Evolutionary conservation across 2,113 vertebrate genomes (phyloP), one percentile per base, ranked within the genome.

Genomic region (Solea senegalensis): DNA sequence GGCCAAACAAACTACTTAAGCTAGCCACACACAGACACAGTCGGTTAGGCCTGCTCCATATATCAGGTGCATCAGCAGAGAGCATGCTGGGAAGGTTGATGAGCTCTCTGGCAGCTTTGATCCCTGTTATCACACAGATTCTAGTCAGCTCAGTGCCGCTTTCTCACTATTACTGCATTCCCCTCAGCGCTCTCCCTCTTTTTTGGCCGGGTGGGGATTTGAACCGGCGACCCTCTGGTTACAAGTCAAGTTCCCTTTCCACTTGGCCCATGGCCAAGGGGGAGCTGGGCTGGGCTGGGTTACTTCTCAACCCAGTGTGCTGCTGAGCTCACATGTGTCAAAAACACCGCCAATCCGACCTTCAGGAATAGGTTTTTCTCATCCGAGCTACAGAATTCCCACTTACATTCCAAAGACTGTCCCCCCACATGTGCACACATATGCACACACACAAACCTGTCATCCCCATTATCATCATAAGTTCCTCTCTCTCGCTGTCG

Each of bases 121-220:
- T 81, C 76, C 69, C 28, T 57, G 58, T 88, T 81, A 87, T 87
- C 85, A 43, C 72, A 51, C 9, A 68, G 76, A 84, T 79, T 81
- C 69, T 71, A 77, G 68, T 70, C 83, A 67, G 73, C 65, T 84
- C 78, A 71, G 81, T 58, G 14, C 52, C 9, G 62, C 72, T 70
- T 58, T 82, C 62, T 65, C 48, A 21, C 70, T 51, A 66, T 48
- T 39, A 1, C 69, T 51, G 64, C 80, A 83, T 82, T 82, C 76
- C 84, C 72, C 62, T 10, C 62, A 65, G 60, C 45, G 40, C 74
- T 57, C 57, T 56, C n/a, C 41, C 21, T 26, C 58, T n/a, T n/a
- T n/a, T n/a, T n/a, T n/a, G n/a, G n/a, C n/a, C n/a, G n/a, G n/a
- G n/a, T n/a, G n/a, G n/a, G n/a, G n/a, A n/a, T n/a, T n/a, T n/a